These are phyloP conservation scores for Polypterus senegalus DNA, from an alignment of 2,113 vertebrate species.

Conservation along the genomic window DNA sequence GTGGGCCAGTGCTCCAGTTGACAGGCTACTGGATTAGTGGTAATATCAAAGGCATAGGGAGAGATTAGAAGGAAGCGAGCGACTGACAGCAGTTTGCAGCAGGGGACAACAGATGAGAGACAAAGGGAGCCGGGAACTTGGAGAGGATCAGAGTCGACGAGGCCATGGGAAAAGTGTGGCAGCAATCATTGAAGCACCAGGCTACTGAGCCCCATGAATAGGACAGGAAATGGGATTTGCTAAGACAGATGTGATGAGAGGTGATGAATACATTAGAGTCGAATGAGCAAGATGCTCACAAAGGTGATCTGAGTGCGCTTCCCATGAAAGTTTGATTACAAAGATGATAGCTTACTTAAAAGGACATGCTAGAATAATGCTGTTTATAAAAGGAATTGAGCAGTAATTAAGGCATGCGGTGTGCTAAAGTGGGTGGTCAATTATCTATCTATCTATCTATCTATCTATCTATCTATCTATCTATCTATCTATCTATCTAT, in stretches of 20 bases:
- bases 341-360: not conserved
- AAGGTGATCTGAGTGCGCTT: conserved; percentile 6
- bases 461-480: not conserved
- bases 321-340: conserved; percentile 8
- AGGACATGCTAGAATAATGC: not conserved
- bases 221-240: conserved; percentile 56
- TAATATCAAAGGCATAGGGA: conserved; percentile 50
- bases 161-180: conserved; percentile 59
- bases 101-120: conserved; percentile 56
- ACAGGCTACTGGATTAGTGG: conserved; percentile 57
- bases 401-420: not conserved
- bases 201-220: conserved; percentile 52
- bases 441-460: not conserved
- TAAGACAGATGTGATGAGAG: conserved; percentile 48
- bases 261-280: conserved; percentile 44
- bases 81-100: conserved; percentile 53
- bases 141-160: conserved; percentile 45
- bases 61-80: conserved; percentile 53
- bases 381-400: too few species aligned
- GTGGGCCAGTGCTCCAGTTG: conserved; percentile 48
- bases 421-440: not conserved
- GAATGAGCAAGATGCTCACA: conserved; percentile 8
- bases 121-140: conserved; percentile 39
- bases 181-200: conserved; percentile 48
- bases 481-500: too few species aligned